Percentiles rank a stretch among this genome's conserved stretches.
Evolutionary conservation across 2,797 vertebrate species (phyloP).

Genomic region (Ptychadena robeensis): DNA sequence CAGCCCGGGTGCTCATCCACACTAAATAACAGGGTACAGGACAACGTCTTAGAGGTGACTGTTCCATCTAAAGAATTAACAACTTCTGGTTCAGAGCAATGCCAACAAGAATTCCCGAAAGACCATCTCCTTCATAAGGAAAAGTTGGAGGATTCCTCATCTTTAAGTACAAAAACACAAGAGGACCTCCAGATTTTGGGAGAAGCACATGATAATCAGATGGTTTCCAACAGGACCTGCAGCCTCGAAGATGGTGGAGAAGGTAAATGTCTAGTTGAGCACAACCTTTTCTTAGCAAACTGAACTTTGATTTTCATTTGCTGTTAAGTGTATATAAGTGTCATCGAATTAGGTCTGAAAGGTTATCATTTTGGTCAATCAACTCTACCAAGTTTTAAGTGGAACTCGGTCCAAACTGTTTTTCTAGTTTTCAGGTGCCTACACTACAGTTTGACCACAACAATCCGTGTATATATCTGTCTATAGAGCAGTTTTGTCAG

Average conservation of each 20-base stretch:
- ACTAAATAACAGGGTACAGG: not conserved
- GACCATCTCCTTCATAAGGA: slow-evolving; percentile 59
- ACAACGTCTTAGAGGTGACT: not conserved
- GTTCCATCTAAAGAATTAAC: not conserved
- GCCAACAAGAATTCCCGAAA: not conserved
- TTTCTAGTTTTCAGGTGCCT: too few species aligned
- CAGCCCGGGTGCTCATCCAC: not conserved
- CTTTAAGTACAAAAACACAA: slow-evolving; percentile 56
- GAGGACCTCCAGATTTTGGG: slow-evolving; percentile 51
- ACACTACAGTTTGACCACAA: too few species aligned
- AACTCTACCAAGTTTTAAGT: too few species aligned
- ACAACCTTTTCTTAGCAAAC: too few species aligned
- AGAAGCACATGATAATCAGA: slow-evolving; percentile 74
- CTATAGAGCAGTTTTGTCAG: too few species aligned
- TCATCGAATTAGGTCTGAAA: too few species aligned
- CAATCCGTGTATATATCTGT: too few species aligned
- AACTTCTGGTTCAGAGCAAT: not conserved
- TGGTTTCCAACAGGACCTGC: slow-evolving; percentile 79
- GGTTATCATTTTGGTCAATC: too few species aligned
- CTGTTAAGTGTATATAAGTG: too few species aligned
- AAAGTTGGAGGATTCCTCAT: slow-evolving; percentile 58
- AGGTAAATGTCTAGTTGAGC: slow-evolving; percentile 71
- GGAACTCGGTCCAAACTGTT: too few species aligned
- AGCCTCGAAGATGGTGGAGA: slow-evolving; percentile 76
- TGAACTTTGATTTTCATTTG: too few species aligned